phyloP scores from a whole-genome alignment of 1,140 invertebrate genomes.

The Pinna nobilis region DNA sequence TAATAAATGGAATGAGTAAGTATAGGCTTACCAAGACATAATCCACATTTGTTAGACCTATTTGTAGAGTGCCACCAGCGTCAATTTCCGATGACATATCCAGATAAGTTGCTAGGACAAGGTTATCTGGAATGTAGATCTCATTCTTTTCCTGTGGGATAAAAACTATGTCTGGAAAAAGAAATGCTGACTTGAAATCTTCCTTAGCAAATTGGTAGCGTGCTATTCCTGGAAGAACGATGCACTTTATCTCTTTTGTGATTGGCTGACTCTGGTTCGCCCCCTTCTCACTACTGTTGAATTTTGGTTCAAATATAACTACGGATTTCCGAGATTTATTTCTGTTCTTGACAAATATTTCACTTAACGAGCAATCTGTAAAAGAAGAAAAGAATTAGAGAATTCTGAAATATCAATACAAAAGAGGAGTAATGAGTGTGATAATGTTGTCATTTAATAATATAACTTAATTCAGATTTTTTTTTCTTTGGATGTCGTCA shows the following conservation, averaged over 20 bases:
- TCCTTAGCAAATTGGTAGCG: slow-evolving; percentile 17
- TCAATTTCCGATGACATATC: slow-evolving; percentile 22
- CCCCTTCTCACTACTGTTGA: not conserved
- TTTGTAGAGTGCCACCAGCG: slow-evolving; percentile 31
- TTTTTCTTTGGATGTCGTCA: too few relatives aligned
- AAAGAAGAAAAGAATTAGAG: too few relatives aligned
- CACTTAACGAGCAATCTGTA: too few relatives aligned
- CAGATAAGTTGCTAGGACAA: slow-evolving; percentile 26
- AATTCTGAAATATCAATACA: too few relatives aligned
- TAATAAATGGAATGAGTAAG: too few relatives aligned
- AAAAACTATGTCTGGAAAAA: slow-evolving; percentile 33
- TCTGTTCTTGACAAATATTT: too few relatives aligned
- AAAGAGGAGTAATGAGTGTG: too few relatives aligned
- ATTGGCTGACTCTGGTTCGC: not conserved
- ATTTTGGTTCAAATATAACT: too few relatives aligned
- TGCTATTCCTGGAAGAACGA: slow-evolving; percentile 22
- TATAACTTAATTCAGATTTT: too few relatives aligned
- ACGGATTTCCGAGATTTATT: too few relatives aligned
- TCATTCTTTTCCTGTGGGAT: slow-evolving; percentile 20
- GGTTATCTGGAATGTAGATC: slow-evolving; percentile 27
- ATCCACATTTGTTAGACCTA: not conserved
- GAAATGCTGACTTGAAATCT: slow-evolving; percentile 25
- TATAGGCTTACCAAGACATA: not conserved
- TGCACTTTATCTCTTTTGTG: not conserved
- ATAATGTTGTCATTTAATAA: too few relatives aligned